A percentile compares a stretch with the other conserved stretches of the same genome.
Evolutionary conservation across 2,113 vertebrate species (phyloP).

Genomic region (Podocnemis expansa): DNA sequence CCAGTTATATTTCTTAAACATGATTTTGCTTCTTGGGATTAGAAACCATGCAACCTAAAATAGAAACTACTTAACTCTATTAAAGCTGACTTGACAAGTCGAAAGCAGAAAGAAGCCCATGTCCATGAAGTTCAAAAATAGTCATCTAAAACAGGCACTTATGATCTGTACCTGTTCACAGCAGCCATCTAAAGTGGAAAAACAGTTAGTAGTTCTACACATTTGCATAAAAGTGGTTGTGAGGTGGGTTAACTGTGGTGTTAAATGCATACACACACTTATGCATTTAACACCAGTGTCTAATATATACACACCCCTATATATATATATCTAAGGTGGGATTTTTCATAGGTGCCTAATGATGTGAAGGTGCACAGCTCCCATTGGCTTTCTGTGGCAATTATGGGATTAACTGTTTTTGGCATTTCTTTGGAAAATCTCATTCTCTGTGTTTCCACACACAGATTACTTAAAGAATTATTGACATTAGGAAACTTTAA

Average conservation of each 20-base stretch:
- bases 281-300: no score
- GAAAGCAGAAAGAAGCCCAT: conserved; percentile 6
- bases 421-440: conserved; percentile 10
- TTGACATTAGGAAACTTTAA: conserved; percentile 62
- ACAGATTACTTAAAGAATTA: conserved; percentile 64
- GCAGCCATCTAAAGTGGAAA: background rate
- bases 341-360: conserved; percentile 9
- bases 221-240: background rate
- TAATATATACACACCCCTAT: background rate
- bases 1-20: background rate
- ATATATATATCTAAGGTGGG: background rate
- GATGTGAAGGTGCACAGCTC: conserved; percentile 1
- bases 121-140: background rate
- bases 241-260: background rate
- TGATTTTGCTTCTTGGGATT: conserved; percentile 66
- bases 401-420: background rate
- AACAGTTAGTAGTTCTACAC: background rate
- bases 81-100: background rate
- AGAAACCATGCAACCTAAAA: conserved; percentile 29
- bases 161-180: conserved; percentile 1
- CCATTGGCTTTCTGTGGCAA: background rate
- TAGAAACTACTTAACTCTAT: conserved; percentile 37
- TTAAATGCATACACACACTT: background rate
- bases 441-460: background rate
- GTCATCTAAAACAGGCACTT: conserved; percentile 29